Evolutionary conservation across 2,113 vertebrate genomes (phyloP), one percentile per base, ranked within the genome.

Genomic region (Indicator indicator): DNA sequence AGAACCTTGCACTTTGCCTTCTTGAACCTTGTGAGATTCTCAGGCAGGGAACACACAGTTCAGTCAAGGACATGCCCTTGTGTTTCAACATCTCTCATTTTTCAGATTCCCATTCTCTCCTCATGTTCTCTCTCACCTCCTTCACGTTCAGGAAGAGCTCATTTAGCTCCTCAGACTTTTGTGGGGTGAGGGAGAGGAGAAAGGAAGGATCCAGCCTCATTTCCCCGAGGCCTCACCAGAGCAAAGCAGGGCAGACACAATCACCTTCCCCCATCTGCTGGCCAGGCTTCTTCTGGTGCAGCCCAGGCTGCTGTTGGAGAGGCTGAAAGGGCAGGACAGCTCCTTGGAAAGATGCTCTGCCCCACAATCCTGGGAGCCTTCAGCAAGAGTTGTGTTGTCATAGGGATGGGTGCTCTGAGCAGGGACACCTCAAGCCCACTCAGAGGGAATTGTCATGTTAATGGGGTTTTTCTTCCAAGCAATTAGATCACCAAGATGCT

Each of bases 401-500:
- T 65, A 85, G 77, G 56, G 96, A 94, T 72, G 59, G 72, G 63
- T 32, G 55, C 63, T 94, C 58, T 69, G 63, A 97, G 62, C 76
- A 88, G 96, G 58, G 64, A 89, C 77, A 91, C 19, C 74, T 86
- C 75, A 46, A 58, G 83, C 95, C 90, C 55, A 85, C 76, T 28
- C 40, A 73, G 44, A 96, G 88, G 84, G 81, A 92, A 95, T 95
- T 95, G 92, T 92, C 95, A 93, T 94, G 81, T 71, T 97, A 97
- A 98, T 95, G 69, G 85, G 89, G 96, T 94, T 97, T 95, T 92
- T 97, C 64, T 50, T 21, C 48, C 56, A 78, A 95, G 90, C 94
- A 96, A 97, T 97, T 97, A 96, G 94, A 93, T 97, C 93, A 95
- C 94, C 92, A 95, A 93, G 92, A 91, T 95, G 87, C 84, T 88